Evolutionary conservation across 2,797 vertebrate species (phyloP).

Genomic region (Dallia pectoralis): DNA sequence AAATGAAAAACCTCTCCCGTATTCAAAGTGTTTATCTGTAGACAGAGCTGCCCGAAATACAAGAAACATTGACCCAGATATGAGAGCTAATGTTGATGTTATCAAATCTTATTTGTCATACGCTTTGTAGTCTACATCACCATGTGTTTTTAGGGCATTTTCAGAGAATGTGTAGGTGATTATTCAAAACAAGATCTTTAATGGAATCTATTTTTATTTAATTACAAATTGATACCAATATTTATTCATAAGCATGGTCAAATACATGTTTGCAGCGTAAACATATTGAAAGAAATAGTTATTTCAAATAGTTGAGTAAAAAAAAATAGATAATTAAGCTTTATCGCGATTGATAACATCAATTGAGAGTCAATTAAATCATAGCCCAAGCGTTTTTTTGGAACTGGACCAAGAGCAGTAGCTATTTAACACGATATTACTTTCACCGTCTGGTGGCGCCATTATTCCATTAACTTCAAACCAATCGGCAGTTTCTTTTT

Average conservation of each 20-base stretch:
- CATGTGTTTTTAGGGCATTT: neutral
- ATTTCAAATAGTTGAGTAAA: too few species aligned
- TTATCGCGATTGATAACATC: too few species aligned
- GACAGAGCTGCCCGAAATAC: slow-evolving; percentile 54
- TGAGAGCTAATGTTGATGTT: slow-evolving; percentile 31
- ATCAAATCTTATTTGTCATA: slow-evolving; percentile 23
- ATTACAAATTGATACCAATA: neutral
- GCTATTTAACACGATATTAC: neutral
- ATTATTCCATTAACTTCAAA: neutral
- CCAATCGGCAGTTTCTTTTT: neutral
- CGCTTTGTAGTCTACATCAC: too few species aligned
- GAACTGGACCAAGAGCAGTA: neutral
- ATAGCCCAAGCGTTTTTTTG: too few species aligned
- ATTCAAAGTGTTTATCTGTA: slow-evolving; percentile 41
- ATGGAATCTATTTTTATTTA: neutral
- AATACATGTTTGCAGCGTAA: neutral
- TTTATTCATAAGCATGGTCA: neutral
- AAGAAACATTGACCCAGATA: slow-evolving; percentile 40
- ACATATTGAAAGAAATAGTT: neutral
- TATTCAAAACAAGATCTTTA: neutral
- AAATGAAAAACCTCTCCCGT: slow-evolving; percentile 36
- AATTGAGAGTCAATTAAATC: too few species aligned
- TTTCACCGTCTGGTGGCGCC: neutral
- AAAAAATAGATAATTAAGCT: too few species aligned
- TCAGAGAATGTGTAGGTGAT: neutral